Evolutionary conservation across 2,888 invertebrate genomes (phyloP), one percentile per base, ranked within the genome.

Genomic region (Ornithoptera alexandrae): DNA sequence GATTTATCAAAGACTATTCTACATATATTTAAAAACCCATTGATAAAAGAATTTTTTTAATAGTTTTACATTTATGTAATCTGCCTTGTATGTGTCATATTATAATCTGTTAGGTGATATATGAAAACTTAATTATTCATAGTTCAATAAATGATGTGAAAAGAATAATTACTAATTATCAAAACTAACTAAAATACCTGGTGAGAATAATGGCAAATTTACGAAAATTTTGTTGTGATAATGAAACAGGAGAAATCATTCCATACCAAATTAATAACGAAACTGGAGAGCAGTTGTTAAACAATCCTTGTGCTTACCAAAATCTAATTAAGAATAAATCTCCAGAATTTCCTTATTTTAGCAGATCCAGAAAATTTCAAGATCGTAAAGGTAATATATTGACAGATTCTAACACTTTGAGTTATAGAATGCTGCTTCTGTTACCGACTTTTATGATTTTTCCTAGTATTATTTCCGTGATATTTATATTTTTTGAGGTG

Each of bases 361-460:
- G 82, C 69, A 86, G 83, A 69, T 84, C 84, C 0, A 89, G 85
- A 72, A 87, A 87, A 73, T 89, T 87, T 65, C 83, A 87, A 72
- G 79, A 78, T 0, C 73, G 90, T 1, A 89, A 89, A 76, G 87
- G 81, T 2, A 85, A 85, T 53, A 91, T 90, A 50, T 77, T 89
- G 7, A 84, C 85, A 18, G 91, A 90, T 5, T 86, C 87, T 0
- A 89, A 91, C 67, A 82, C 77, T 39, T 84, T 88, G 36, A 93
- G 89, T 74, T 87, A 88, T 76, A 88, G 93, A 70, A 81, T 95
- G 75, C 92, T 94, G 70, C 86, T 95, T 8, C 85, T 95, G 17
- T 87, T 95, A 74, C 95, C 95, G 0, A 94, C 95, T 2, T 77
- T 94, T 0, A 93, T 94, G 83, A 84, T 94, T 62, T 94, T 93